These are phyloP conservation scores for Lasioglossum vierecki DNA, from an alignment of 2,888 invertebrate genomes.

Conservation along the genomic window DNA sequence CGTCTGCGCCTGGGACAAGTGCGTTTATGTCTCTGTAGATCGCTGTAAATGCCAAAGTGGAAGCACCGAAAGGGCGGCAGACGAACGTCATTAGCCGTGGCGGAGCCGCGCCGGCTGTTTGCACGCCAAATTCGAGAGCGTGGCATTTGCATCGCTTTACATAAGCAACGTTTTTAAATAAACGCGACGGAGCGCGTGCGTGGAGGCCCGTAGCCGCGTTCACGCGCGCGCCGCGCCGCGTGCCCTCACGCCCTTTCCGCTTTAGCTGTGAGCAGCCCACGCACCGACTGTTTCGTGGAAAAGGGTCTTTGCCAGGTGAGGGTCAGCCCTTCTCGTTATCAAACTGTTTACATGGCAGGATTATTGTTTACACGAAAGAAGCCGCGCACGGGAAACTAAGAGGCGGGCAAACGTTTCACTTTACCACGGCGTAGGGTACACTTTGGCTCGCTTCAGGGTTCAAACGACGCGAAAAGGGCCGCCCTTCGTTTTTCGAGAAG, in stretches of 20 bases:
- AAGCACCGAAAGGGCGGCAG: constrained; percentile 48
- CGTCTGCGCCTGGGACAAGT: constrained; percentile 41
- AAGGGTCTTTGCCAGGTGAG: constrained; percentile 39
- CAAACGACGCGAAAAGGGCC: constrained; percentile 40
- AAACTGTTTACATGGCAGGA: constrained; percentile 75
- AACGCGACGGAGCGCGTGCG: constrained; percentile 33
- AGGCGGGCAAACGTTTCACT: neutral
- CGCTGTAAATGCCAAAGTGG: constrained; percentile 49
- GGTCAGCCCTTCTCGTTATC: constrained; percentile 69
- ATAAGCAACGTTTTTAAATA: constrained; percentile 75
- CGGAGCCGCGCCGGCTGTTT: constrained; percentile 70
- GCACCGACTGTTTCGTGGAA: constrained; percentile 25
- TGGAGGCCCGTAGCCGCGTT: neutral
- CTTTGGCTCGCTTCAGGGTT: constrained; percentile 28
- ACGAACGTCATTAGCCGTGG: constrained; percentile 73
- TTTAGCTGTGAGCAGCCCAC: neutral
- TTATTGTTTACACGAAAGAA: constrained; percentile 76
- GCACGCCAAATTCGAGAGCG: constrained; percentile 72
- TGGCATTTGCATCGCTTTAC: constrained; percentile 75
- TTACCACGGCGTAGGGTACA: neutral
- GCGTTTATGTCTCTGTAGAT: constrained; percentile 34
- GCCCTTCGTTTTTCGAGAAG: constrained; percentile 38
- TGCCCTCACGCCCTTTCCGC: neutral
- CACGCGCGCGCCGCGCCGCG: neutral
- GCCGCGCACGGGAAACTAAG: constrained; percentile 7